These are phyloP conservation scores for Caenorhabditis elegans DNA, from an alignment of 1,140 invertebrate genomes.

Conservation along the genomic window WBcel235 BX284602.5:10800001-10800500, in stretches of 20 bases:
- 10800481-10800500: too few relatives aligned
- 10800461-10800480: constrained; percentile 30
- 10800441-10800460: constrained; percentile 29
- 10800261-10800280: constrained; percentile 30
- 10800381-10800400: too few relatives aligned
- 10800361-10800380: too few relatives aligned
- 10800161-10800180: too few relatives aligned
- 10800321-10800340: constrained; percentile 27
- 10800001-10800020: too few relatives aligned
- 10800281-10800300: neutral
- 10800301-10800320: neutral
- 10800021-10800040: too few relatives aligned
- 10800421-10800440: neutral
- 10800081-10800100: too few relatives aligned
- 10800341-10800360: constrained; percentile 29
- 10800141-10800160: neutral
- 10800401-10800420: constrained; percentile 33
- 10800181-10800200: neutral
- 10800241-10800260: constrained; percentile 23
- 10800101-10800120: too few relatives aligned
- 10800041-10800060: too few relatives aligned
- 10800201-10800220: constrained; percentile 16
- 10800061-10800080: too few relatives aligned
- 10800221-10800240: constrained; percentile 30
- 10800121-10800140: too few relatives aligned